Base-by-base conservation (phyloP, 2,113 vertebrate species). In the Tragulus kanchil region DNA sequence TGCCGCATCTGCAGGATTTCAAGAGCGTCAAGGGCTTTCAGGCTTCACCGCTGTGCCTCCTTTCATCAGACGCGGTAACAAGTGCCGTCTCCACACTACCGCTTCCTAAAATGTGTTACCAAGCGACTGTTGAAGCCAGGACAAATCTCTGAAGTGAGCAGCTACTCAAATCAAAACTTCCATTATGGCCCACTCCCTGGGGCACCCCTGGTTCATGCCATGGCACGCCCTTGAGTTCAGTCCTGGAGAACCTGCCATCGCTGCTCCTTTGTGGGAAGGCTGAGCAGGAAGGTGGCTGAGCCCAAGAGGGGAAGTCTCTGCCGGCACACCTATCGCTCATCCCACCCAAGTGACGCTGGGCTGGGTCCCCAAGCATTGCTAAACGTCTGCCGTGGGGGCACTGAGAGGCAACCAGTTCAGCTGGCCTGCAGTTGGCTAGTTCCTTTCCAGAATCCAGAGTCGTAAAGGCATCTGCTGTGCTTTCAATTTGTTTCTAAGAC, bases 341-440 rank as follows among this genome's bases (percentile, higher is more conserved):
- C 13, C 15, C 0, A 1, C 6, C 0, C 9, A 82, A 4, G 5
- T 0, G 54, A 36, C 64, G 25, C 15, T 1, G 61, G 50, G 25
- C 8, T 1, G 6, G 58, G 19, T 21, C 78, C 73, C 56, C 6
- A 1, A 11, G 1, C 26, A 17, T 19, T 23, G 25, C 9, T 7
- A 21, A 23, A 45, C 0, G 0, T 45, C 73, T 5, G 9, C n/a
- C 48, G 9, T 10, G 3, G 10, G 85, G n/a, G 19, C n/a, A 19
- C 50, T 90, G 54, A 71, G 56, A 17, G 5, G 45, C 69, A 11
- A 0, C 1, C 3, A 13, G 10, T 16, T 25, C 3, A 7, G 7
- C 3, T 3, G 42, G 21, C 61, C 52, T 64, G 81, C 21, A 1
- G 2, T 0, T 1, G 15, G 31, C 31, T 14, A 21, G 5, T 5